Conservation (phyloP, 2,797 vertebrate species). For the Sitta carolinensis region DNA sequence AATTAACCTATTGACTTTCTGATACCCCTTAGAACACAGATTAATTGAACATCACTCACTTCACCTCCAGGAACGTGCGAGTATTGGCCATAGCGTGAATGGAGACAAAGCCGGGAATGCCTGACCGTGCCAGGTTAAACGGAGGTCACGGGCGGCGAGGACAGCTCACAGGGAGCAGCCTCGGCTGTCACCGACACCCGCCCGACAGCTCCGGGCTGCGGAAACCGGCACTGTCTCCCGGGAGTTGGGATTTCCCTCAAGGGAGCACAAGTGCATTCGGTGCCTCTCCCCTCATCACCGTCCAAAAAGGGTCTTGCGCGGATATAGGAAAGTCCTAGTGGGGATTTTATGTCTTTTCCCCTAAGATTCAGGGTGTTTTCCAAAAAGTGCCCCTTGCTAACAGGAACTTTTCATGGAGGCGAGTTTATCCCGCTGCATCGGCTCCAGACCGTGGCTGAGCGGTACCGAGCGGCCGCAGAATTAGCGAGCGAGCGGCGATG, state of each 20-base stretch:
- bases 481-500: accelerated
- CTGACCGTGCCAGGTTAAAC: not conserved
- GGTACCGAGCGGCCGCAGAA: not conserved
- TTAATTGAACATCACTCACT: constrained; percentile 43
- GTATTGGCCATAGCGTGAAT: not conserved
- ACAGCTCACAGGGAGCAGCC: not conserved
- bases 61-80: not conserved
- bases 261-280: not conserved
- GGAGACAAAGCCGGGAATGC: not conserved
- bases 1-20: constrained; percentile 42
- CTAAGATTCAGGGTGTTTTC: not conserved
- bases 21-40: constrained; percentile 22
- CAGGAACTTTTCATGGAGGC: not conserved
- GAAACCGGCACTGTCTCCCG: accelerated
- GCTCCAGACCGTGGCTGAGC: not conserved
- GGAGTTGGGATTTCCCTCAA: not conserved
- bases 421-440: not conserved
- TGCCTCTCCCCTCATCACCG: not conserved
- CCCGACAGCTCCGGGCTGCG: not conserved
- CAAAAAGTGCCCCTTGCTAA: not conserved
- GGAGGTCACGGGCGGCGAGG: not conserved
- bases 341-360: not conserved
- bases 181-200: not conserved
- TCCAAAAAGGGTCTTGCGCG: not conserved
- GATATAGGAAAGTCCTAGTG: not conserved